Base-by-base conservation (phyloP, 2,797 vertebrate genomes). In the Sciurus vulgaris region DNA sequence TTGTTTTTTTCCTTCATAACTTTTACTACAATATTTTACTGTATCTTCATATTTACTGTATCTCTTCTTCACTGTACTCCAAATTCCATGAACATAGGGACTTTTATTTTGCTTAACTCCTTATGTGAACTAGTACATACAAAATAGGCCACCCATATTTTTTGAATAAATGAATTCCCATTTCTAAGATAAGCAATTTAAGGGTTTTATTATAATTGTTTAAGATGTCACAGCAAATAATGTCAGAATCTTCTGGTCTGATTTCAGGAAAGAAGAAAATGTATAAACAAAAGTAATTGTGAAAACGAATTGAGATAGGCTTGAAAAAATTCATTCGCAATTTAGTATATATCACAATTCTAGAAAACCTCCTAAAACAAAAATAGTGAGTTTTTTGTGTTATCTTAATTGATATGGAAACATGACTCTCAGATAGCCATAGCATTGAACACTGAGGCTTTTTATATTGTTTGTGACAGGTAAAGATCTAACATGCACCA, bases 381-480 rank as follows among this genome's bases (percentile, higher is more conserved):
- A 73, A 1, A 20, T 30, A n/a, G 9, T 67, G 65, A 67, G 59
- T 33, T 76, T 14, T 92, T 35, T 51, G 10, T 86, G 14, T 92
- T 38, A 30, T 76, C 59, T 69, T 84, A 92, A 77, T 30, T 95
- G 69, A 76, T 18, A 2, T 74, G 79, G 89, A 96, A 95, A 63
- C 3, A 41, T 82, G 76, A 76, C 35, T 88, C 35, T 92, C 18
- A 3, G 41, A 24, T 51, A 82, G 56, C 26, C 10, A 13, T 49
- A n/a, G 11, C 51, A 56, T 77, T 61, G 24, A 77, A 93, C 20
- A 51, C 41, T 38, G 3, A 41, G 72, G 65, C 15, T 84, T 89
- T 78, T 88, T 26, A 59, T 67, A 3, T 20, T 74, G 49, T 84
- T 74, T 35, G 63, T 67, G 17, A 49, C 72, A 65, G 70, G 10